Percentiles rank a stretch among this genome's conserved stretches.
These are phyloP conservation scores for Monoplex corrugatus DNA, from an alignment of 2,888 invertebrate genomes.

Conservation along the genomic window DNA sequence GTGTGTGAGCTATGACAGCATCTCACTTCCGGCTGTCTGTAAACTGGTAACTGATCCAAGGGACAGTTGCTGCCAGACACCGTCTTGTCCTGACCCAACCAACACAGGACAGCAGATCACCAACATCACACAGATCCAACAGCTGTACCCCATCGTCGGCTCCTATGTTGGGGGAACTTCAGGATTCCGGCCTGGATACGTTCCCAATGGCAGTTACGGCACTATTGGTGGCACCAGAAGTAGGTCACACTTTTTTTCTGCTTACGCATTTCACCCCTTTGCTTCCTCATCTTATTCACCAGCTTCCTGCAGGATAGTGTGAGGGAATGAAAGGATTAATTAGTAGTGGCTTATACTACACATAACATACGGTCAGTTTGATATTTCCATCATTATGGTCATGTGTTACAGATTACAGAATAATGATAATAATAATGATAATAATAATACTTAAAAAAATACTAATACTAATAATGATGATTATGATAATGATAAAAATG, in stretches of 20 bases:
- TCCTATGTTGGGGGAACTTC: slow-evolving; percentile 62
- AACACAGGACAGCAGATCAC: slow-evolving; percentile 57
- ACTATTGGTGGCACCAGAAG: background rate
- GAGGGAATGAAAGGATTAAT: no score
- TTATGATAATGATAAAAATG: no score
- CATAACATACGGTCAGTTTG: no score
- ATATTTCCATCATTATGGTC: no score
- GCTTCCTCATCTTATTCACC: no score
- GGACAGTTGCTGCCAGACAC: slow-evolving; percentile 66
- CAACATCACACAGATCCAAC: slow-evolving; percentile 59
- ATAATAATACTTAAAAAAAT: no score
- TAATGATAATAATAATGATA: no score
- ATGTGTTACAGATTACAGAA: no score
- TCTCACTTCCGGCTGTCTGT: slow-evolving; percentile 62
- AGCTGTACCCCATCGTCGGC: slow-evolving; percentile 67
- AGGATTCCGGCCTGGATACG: slow-evolving; percentile 69
- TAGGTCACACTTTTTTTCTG: background rate
- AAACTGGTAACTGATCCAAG: slow-evolving; percentile 62
- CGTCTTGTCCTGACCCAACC: slow-evolving; percentile 62
- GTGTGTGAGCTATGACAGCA: slow-evolving; percentile 39
- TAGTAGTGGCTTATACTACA: no score
- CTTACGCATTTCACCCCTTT: no score
- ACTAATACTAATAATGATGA: no score
- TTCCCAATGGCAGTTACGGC: slow-evolving; percentile 4
- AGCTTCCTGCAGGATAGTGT: no score